These are phyloP conservation scores for Okapia johnstoni DNA, from an alignment of 2,113 vertebrate genomes.

Conservation along the genomic window DNA sequence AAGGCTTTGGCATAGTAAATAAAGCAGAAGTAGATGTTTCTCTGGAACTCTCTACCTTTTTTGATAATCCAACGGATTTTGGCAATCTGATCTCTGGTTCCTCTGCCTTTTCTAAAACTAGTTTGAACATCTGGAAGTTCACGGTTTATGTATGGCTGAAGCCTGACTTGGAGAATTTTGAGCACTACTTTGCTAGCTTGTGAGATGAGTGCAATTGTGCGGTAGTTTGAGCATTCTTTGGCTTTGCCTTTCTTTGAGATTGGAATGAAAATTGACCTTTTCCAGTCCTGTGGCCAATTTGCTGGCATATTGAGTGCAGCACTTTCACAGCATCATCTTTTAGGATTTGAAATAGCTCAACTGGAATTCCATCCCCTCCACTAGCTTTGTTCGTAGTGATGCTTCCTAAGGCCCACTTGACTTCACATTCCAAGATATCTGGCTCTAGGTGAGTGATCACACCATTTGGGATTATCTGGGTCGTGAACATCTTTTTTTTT, in stretches of 20 bases:
- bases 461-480: not conserved
- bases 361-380: not conserved
- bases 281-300: not conserved
- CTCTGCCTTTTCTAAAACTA: not conserved
- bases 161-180: not conserved
- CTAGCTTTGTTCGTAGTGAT: not conserved
- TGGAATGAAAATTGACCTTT: not conserved
- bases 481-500: not conserved
- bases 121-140: not conserved
- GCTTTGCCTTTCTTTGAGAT: not conserved
- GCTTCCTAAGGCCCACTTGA: not conserved
- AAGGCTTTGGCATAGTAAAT: not conserved
- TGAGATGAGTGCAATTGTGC: not conserved
- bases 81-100: not conserved
- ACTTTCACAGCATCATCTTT: not conserved
- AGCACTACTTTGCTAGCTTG: not conserved
- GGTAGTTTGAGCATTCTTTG: not conserved
- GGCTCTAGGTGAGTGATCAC: not conserved
- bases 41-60: not conserved
- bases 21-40: not conserved
- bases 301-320: fast-evolving
- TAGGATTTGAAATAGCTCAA: not conserved
- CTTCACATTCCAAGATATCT: not conserved
- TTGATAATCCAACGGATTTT: fast-evolving
- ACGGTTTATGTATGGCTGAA: fast-evolving